phyloP scores from a whole-genome alignment of 2,113 vertebrate species.

The Fulmarus glacialis region DNA sequence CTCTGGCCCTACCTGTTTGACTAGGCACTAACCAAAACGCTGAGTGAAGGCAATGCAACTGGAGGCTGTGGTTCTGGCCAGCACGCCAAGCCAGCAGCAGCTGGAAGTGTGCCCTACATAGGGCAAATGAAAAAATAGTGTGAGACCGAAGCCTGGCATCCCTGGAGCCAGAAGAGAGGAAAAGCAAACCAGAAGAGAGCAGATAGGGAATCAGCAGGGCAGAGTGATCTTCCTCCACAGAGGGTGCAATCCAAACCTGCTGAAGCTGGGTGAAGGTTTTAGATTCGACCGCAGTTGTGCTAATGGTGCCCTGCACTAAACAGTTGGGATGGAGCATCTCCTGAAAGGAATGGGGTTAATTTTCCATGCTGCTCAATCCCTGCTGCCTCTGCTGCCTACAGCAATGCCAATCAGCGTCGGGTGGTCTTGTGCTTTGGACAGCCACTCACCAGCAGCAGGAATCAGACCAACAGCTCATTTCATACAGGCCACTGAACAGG shows the following conservation, averaged over 20 bases:
- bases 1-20: background rate
- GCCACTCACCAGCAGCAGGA: background rate
- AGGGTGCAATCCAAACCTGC: background rate
- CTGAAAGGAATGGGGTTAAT: background rate
- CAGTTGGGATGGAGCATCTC: background rate
- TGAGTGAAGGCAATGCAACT: background rate
- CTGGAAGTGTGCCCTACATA: background rate
- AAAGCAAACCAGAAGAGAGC: background rate
- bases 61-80: background rate
- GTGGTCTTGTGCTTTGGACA: background rate
- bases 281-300: rapidly evolving
- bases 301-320: background rate
- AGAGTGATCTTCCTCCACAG: background rate
- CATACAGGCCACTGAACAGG: conserved; percentile 50
- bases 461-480: conserved; percentile 23
- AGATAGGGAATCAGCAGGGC: background rate
- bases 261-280: background rate
- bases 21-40: background rate
- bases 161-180: background rate
- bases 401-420: background rate
- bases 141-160: background rate
- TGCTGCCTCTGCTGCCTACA: background rate
- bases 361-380: background rate
- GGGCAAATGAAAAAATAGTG: background rate
- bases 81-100: background rate